Evolutionary conservation across 2,888 invertebrate genomes (phyloP).

Genomic region (Lucinisca nassula): DNA sequence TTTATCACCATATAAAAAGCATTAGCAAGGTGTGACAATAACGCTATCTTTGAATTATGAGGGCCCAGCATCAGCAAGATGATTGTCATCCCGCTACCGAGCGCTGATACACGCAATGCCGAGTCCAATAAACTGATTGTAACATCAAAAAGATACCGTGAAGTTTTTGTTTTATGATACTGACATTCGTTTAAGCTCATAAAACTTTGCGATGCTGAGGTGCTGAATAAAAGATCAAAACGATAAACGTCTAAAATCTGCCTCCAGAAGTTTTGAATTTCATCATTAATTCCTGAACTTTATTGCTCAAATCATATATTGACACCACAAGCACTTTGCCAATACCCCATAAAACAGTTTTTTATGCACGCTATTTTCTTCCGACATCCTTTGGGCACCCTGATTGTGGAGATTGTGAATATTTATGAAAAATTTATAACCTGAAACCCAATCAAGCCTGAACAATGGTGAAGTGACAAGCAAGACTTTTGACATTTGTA

Average conservation of each 20-base stretch:
- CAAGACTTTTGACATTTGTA: background rate
- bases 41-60: slow-evolving; percentile 4
- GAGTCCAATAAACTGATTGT: background rate
- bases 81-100: background rate
- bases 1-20: slow-evolving; percentile 15
- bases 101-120: background rate
- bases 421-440: background rate
- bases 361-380: background rate
- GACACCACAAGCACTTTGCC: background rate
- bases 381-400: background rate
- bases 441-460: background rate
- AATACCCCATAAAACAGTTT: background rate
- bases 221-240: background rate
- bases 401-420: background rate
- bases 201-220: background rate
- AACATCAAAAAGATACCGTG: background rate
- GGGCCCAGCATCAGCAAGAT: background rate
- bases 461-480: background rate
- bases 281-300: background rate
- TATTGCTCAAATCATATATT: background rate
- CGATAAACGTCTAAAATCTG: background rate
- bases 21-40: slow-evolving; percentile 6
- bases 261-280: slow-evolving; percentile 9
- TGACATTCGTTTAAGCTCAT: background rate
- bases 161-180: slow-evolving; percentile 18